A percentile compares a stretch with the other conserved stretches of the same genome.
Evolutionary conservation across 2,113 vertebrate species (phyloP).

Genomic region (Oreocharis arfaki): DNA sequence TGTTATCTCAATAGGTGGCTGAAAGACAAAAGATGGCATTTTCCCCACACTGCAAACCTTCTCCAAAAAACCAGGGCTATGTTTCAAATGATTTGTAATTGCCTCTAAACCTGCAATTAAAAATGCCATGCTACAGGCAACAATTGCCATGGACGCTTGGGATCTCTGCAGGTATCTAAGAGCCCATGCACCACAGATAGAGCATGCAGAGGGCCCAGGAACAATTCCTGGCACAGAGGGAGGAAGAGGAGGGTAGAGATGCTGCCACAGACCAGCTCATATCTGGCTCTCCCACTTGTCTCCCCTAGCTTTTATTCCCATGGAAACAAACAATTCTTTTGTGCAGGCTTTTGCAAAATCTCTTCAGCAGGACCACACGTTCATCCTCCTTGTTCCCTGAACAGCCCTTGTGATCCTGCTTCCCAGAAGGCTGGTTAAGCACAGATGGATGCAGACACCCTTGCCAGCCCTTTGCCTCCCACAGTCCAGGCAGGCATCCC

Average conservation of each 20-base stretch:
- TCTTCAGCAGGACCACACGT: background rate
- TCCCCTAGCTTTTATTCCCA: background rate
- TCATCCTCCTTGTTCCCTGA: background rate
- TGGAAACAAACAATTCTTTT: background rate
- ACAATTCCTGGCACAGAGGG: background rate
- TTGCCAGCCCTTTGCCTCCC: background rate
- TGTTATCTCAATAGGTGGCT: background rate
- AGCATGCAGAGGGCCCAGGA: background rate
- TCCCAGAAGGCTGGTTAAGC: background rate
- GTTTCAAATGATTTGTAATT: background rate
- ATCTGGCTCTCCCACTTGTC: background rate
- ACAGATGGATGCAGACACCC: background rate
- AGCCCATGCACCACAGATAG: rapidly evolving
- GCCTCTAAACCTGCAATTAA: background rate
- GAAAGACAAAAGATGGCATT: background rate
- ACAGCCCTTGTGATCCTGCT: background rate
- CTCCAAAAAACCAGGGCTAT: background rate
- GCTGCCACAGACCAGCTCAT: background rate
- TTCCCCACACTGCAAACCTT: background rate
- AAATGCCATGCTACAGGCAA: background rate
- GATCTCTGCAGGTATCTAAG: background rate
- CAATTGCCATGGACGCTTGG: background rate
- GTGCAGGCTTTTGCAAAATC: background rate
- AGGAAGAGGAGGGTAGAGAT: background rate
- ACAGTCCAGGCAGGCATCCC: background rate